Evolutionary conservation across 2,797 vertebrate species (phyloP).

Genomic region (Aselliscus stoliczkanus): DNA sequence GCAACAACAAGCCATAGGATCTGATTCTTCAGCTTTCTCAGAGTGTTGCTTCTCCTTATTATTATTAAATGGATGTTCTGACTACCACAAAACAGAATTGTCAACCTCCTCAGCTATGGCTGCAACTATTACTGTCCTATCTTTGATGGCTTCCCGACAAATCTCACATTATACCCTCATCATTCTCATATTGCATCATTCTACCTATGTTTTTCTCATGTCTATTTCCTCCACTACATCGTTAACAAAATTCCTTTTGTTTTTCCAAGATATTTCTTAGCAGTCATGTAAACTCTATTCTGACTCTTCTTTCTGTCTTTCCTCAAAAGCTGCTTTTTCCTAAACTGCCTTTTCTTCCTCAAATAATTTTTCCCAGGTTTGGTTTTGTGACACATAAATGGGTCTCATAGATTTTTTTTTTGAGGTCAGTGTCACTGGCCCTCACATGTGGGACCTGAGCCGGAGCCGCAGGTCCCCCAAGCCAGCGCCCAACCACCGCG

Average conservation of each 20-base stretch:
- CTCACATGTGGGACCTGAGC: no score
- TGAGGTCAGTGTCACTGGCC: no score
- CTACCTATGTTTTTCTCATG: background rate
- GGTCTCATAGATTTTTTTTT: background rate
- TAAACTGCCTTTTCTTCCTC: constrained; percentile 41
- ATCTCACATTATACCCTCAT: background rate
- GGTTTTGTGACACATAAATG: background rate
- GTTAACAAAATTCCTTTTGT: background rate
- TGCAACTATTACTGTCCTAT: background rate
- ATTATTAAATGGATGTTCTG: background rate
- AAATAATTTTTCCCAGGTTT: constrained; percentile 38
- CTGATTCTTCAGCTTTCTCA: constrained; percentile 2
- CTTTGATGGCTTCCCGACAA: background rate
- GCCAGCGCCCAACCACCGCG: no score
- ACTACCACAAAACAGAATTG: background rate
- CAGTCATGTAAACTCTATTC: background rate
- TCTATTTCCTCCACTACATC: background rate
- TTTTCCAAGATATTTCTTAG: constrained; percentile 12
- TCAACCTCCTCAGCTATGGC: background rate
- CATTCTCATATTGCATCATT: background rate
- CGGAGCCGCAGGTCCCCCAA: no score
- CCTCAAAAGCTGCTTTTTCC: background rate
- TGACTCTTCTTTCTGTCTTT: background rate
- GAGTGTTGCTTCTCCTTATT: background rate
- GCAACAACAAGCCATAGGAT: background rate